Evolutionary conservation across 2,888 invertebrate genomes (phyloP).

Genomic region (Leucozona laternaria): DNA sequence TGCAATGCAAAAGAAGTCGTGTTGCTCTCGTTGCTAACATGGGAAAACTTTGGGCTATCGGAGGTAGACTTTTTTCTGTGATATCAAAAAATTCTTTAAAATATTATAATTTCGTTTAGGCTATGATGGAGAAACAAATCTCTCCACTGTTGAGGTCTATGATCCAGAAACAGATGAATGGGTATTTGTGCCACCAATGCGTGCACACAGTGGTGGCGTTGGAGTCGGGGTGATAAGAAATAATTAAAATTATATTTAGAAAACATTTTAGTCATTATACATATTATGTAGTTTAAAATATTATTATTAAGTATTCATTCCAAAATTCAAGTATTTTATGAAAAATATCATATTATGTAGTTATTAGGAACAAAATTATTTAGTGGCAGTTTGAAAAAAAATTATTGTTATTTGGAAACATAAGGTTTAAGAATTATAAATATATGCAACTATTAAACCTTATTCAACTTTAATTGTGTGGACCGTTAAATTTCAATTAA

Average conservation of each 20-base stretch:
- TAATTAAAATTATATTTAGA: conserved; percentile 75
- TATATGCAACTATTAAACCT: background rate
- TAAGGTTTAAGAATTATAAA: background rate
- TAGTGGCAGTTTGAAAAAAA: conserved; percentile 3
- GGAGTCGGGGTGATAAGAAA: conserved; percentile 93
- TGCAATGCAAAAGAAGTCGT: conserved; percentile 92
- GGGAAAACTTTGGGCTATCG: conserved; percentile 93
- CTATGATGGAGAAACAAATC: conserved; percentile 91
- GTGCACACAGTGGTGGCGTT: conserved; percentile 94
- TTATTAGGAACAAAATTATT: conserved; percentile 9
- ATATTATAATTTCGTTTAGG: conserved; percentile 76
- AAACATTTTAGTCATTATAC: conserved; percentile 11
- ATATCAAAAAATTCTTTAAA: background rate
- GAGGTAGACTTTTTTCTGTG: conserved; percentile 84
- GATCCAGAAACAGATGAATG: conserved; percentile 89
- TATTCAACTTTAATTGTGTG: background rate
- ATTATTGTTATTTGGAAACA: conserved; percentile 25
- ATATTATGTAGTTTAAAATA: conserved; percentile 38
- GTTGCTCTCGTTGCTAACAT: conserved; percentile 93
- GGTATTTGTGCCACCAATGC: conserved; percentile 91
- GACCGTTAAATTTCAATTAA: background rate
- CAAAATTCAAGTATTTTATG: conserved; percentile 29
- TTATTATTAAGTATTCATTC: conserved; percentile 64
- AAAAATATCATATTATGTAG: conserved; percentile 29
- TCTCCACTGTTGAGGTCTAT: conserved; percentile 93